A percentile compares a stretch with the other conserved stretches of the same genome.
phyloP scores from a whole-genome alignment of 2,797 vertebrate species.

The Nyctalus aviator region DNA sequence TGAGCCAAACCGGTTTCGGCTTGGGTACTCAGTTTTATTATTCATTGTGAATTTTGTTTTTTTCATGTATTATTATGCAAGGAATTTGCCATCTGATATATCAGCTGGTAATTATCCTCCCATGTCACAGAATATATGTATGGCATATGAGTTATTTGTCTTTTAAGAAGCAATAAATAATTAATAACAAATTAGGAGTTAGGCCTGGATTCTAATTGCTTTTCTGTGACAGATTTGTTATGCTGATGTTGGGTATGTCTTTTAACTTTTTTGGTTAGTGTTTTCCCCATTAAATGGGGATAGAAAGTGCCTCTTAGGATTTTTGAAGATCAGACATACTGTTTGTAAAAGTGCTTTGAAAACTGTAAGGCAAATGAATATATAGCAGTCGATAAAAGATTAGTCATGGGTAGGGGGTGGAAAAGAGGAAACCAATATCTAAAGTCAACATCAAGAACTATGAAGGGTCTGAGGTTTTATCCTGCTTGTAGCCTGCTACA shows the following conservation, averaged over 20 bases:
- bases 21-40: conserved; percentile 37
- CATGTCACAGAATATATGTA: neutral
- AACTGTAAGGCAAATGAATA: neutral
- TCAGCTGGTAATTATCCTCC: neutral
- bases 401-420: neutral
- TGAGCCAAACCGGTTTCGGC: too few species aligned
- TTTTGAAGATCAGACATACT: conserved; percentile 40
- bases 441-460: neutral
- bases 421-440: neutral
- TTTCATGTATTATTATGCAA: conserved; percentile 17
- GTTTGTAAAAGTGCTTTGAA: conserved; percentile 57
- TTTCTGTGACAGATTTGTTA: neutral
- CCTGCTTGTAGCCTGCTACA: neutral
- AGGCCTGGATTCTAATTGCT: neutral
- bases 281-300: neutral
- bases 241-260: neutral
- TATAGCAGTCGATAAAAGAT: neutral
- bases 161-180: conserved; percentile 10
- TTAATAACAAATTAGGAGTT: neutral
- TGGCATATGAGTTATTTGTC: neutral
- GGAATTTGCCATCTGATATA: conserved; percentile 12
- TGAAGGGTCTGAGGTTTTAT: neutral
- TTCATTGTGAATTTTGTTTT: conserved; percentile 24
- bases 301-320: neutral
- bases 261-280: neutral